Evolutionary conservation across 2,113 vertebrate species (phyloP).

Genomic region (Leptosomus discolor): DNA sequence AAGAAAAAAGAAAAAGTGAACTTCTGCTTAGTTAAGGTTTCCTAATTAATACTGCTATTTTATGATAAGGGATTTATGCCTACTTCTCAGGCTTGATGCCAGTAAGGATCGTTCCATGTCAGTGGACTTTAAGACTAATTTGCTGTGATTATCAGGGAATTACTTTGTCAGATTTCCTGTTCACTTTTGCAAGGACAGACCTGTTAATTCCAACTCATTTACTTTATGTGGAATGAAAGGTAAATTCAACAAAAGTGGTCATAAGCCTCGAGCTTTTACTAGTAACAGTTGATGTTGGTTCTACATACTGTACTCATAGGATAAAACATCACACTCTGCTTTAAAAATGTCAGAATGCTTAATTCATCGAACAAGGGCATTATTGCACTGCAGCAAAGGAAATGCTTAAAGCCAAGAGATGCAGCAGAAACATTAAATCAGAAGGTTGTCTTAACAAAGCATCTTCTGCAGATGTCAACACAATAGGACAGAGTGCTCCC

Average conservation of each 20-base stretch:
- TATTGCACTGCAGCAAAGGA: constrained; percentile 54
- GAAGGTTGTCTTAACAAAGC: constrained; percentile 69
- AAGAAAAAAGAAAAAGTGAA: too few species aligned
- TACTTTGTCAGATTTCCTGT: constrained; percentile 68
- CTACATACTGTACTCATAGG: background rate
- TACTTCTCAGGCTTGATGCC: constrained; percentile 57
- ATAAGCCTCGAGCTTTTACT: constrained; percentile 62
- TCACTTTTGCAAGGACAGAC: constrained; percentile 66
- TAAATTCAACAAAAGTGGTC: constrained; percentile 62
- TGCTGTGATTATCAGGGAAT: constrained; percentile 71
- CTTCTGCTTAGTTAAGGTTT: background rate
- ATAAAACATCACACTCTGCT: constrained; percentile 52
- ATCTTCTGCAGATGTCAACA: constrained; percentile 56
- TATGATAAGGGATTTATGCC: constrained; percentile 49
- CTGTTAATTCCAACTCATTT: constrained; percentile 71
- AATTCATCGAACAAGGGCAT: constrained; percentile 53
- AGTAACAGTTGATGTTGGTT: constrained; percentile 41
- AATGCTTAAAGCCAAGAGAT: constrained; percentile 57
- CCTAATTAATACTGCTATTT: constrained; percentile 24
- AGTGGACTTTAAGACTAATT: constrained; percentile 69
- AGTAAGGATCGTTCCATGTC: constrained; percentile 71
- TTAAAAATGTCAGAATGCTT: constrained; percentile 54
- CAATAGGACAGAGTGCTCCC: constrained; percentile 34
- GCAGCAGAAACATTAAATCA: constrained; percentile 75
- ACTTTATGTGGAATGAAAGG: constrained; percentile 60